Percentiles rank a stretch among this genome's conserved stretches.
Evolutionary conservation across 2,888 invertebrate genomes (phyloP).

Genomic region (Lepidocyrtinus sp.): DNA sequence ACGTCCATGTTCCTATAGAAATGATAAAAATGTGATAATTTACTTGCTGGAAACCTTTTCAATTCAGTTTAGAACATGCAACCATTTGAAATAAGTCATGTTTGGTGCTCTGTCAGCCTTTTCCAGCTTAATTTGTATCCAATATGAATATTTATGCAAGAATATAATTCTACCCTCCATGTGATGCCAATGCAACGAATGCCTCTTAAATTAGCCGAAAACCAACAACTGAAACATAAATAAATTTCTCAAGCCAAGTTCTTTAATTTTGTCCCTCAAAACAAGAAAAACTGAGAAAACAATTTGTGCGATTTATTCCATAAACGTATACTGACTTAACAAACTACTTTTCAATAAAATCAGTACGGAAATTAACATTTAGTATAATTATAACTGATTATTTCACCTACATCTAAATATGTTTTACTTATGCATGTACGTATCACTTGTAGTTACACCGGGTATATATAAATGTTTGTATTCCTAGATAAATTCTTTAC

Average conservation of each 20-base stretch:
- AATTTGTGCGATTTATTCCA: slow-evolving; percentile 39
- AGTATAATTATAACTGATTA: slow-evolving; percentile 7
- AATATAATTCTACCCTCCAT: no score
- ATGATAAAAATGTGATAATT: no score
- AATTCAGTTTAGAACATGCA: no score
- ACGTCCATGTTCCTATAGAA: no score
- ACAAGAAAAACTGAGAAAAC: not conserved
- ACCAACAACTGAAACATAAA: not conserved
- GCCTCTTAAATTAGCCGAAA: not conserved
- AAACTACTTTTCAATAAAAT: slow-evolving; percentile 12
- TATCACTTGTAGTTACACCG: slow-evolving; percentile 58
- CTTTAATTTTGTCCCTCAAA: slow-evolving; percentile 3
- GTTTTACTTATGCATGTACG: not conserved
- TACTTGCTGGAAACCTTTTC: no score
- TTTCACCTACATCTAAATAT: not conserved
- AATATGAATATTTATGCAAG: no score
- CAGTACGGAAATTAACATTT: slow-evolving; percentile 38
- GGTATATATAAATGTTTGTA: slow-evolving; percentile 26
- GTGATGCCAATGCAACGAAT: slow-evolving; percentile 18
- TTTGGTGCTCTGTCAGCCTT: not conserved
- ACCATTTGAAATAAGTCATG: no score
- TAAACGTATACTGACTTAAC: slow-evolving; percentile 47
- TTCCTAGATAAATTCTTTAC: slow-evolving; percentile 15
- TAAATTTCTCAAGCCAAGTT: not conserved
- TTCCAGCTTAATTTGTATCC: not conserved